phyloP scores from a whole-genome alignment of 2,797 vertebrate genomes.

The Lacerta viridis region DNA sequence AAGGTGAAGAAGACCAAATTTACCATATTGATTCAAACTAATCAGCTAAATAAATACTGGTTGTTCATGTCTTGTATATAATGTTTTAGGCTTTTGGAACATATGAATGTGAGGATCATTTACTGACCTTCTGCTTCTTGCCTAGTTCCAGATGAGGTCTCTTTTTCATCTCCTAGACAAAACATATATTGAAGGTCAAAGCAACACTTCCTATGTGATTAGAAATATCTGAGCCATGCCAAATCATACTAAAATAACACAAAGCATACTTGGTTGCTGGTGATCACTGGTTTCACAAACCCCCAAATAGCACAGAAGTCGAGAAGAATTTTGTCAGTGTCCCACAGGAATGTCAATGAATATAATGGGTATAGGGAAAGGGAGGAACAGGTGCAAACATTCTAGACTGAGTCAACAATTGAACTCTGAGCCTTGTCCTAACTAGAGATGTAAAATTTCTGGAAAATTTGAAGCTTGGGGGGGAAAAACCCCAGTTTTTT shows the following conservation, averaged over 20 bases:
- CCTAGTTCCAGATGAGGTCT: not conserved
- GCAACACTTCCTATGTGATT: not conserved
- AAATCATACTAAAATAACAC: not conserved
- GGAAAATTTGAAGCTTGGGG: too few species aligned
- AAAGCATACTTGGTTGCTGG: not conserved
- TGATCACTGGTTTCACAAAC: not conserved
- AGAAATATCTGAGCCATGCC: not conserved
- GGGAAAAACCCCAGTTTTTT: too few species aligned
- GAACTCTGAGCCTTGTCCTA: not conserved
- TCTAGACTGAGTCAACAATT: not conserved
- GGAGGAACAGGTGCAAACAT: not conserved
- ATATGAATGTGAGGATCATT: not conserved
- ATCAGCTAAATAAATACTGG: not conserved
- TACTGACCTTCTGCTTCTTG: slow-evolving; percentile 3
- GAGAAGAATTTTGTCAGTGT: not conserved
- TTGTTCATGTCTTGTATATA: not conserved
- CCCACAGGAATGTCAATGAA: not conserved
- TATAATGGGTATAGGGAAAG: not conserved
- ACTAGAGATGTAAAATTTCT: too few species aligned
- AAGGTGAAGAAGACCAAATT: not conserved
- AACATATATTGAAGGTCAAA: not conserved
- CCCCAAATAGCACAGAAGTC: not conserved
- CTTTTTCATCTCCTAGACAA: not conserved
- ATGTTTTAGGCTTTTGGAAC: too few species aligned
- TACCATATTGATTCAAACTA: not conserved